These are phyloP conservation scores for Gracilinanus agilis DNA, from an alignment of 2,113 vertebrate genomes.

Conservation along the genomic window DNA sequence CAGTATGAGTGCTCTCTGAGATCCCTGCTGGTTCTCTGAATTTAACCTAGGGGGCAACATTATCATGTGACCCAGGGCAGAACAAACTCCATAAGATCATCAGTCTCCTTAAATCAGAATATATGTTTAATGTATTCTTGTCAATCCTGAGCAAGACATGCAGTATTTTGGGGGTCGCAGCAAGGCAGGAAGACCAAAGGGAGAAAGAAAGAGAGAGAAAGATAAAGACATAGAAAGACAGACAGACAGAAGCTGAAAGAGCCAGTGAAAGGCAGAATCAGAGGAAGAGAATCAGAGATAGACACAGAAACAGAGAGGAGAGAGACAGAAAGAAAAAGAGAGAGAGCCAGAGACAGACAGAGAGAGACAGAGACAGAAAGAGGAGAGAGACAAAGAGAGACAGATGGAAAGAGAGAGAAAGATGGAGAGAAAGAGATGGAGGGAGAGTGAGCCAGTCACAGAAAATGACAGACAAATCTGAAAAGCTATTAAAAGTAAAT, in stretches of 20 bases:
- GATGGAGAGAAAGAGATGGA: no score
- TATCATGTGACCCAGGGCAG: constrained; percentile 74
- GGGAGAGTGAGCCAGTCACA: rapidly evolving
- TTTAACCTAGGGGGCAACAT: constrained; percentile 71
- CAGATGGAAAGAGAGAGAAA: background rate
- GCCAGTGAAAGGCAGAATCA: background rate
- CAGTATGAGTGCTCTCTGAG: background rate
- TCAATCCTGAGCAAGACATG: constrained; percentile 72
- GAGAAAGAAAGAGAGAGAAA: no score
- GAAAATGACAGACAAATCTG: constrained; percentile 17
- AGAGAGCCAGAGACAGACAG: no score
- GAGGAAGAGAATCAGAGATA: background rate
- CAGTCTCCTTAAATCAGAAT: constrained; percentile 67
- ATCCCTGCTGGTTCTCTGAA: background rate
- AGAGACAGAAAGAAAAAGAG: background rate
- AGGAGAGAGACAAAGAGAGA: background rate
- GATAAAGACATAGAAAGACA: background rate
- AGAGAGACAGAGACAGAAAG: background rate
- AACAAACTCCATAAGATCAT: constrained; percentile 72
- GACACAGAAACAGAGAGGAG: background rate
- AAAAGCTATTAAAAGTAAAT: background rate
- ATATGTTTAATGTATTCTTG: constrained; percentile 57
- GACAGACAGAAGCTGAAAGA: background rate
- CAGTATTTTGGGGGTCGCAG: constrained; percentile 60
- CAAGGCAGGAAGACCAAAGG: constrained; percentile 23